These are phyloP conservation scores for Atta texana DNA, from an alignment of 1,140 invertebrate genomes.

Conservation along the genomic window DNA sequence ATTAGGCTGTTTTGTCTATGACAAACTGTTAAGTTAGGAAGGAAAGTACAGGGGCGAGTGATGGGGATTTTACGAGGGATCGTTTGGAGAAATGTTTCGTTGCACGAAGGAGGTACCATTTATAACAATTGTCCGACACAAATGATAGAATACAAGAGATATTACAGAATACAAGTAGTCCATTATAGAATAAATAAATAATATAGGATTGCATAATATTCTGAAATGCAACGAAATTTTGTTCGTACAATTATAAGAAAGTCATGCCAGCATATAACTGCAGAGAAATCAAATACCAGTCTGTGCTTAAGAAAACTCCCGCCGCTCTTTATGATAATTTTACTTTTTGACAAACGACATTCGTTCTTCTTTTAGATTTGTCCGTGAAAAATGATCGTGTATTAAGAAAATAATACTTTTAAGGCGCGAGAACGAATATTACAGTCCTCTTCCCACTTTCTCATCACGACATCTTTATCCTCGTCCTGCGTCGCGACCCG, in stretches of 20 bases:
- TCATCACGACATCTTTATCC: background rate
- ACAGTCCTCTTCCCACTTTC: slow-evolving; percentile 17
- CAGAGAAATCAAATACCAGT: background rate
- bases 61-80: background rate
- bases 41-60: slow-evolving; percentile 9
- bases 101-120: background rate
- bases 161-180: background rate
- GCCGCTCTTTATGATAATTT: background rate
- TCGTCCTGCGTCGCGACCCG: slow-evolving; percentile 38
- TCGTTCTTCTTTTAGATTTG: background rate
- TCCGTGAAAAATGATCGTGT: slow-evolving; percentile 1
- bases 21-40: background rate
- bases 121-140: background rate
- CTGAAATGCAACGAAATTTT: background rate
- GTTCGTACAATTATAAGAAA: background rate
- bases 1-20: slow-evolving; percentile 60
- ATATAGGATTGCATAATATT: background rate
- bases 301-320: background rate
- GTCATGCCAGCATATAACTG: background rate
- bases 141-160: background rate
- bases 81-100: background rate
- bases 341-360: background rate
- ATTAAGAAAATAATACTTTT: slow-evolving; percentile 51
- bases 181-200: background rate
- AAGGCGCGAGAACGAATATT: slow-evolving; percentile 10